A percentile compares a stretch with the other conserved stretches of the same genome.
Evolutionary conservation across 2,888 invertebrate species (phyloP).

Genomic region (Yponomeuta cagnagella): DNA sequence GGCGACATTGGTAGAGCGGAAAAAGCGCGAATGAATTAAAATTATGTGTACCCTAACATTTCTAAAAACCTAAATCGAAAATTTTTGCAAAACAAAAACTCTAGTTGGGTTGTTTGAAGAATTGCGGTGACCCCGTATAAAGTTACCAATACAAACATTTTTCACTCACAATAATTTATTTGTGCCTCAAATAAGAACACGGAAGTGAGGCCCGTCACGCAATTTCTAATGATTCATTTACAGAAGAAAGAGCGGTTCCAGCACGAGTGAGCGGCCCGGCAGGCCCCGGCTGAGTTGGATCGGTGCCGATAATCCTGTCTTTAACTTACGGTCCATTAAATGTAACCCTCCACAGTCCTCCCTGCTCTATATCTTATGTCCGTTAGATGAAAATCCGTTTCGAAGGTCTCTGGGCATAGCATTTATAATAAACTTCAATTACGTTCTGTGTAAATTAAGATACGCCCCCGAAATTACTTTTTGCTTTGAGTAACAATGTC

Average conservation of each 20-base stretch:
- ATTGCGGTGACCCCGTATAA: no score
- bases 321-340: conserved; percentile 33
- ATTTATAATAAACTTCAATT: background rate
- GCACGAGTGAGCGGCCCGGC: background rate
- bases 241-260: conserved; percentile 16
- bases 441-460: background rate
- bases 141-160: background rate
- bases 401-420: background rate
- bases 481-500: background rate
- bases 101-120: no score
- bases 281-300: conserved; percentile 17
- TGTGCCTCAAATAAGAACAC: conserved; percentile 3
- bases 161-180: no score
- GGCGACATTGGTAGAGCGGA: no score
- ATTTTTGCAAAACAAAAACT: no score
- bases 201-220: conserved; percentile 16
- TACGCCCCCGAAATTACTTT: background rate
- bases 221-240: conserved; percentile 20
- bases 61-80: no score
- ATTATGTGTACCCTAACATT: no score
- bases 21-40: no score
- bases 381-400: background rate
- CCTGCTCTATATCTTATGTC: conserved; percentile 10
- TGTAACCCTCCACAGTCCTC: conserved; percentile 19
- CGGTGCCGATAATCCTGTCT: conserved; percentile 26